Evolutionary conservation across 2,888 invertebrate genomes (phyloP).

Genomic region (Harpagoxenus sublaevis): DNA sequence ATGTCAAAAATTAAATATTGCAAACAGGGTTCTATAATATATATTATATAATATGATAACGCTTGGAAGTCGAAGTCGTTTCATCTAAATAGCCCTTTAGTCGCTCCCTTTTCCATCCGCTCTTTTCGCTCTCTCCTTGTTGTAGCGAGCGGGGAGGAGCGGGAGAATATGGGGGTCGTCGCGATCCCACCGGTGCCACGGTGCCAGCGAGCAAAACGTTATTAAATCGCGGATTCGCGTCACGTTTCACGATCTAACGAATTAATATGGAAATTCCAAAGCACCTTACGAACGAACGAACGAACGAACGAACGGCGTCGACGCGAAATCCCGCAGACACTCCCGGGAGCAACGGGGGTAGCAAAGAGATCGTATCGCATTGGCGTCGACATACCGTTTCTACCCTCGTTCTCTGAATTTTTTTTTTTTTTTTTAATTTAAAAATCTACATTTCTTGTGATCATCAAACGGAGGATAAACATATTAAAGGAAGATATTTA

Average conservation of each 20-base stretch:
- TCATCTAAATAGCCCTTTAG: constrained; percentile 31
- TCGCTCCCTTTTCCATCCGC: constrained; percentile 10
- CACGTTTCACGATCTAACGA: constrained; percentile 81
- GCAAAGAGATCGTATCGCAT: constrained; percentile 64
- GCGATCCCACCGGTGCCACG: constrained; percentile 30
- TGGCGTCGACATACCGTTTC: constrained; percentile 69
- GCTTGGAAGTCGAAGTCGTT: constrained; percentile 28
- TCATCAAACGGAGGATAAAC: background rate
- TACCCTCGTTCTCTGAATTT: background rate
- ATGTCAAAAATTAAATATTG: constrained; percentile 17
- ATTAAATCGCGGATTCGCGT: constrained; percentile 79
- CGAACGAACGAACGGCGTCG: constrained; percentile 69
- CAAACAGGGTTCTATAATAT: background rate
- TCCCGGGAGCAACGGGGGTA: constrained; percentile 60
- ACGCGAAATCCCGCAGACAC: constrained; percentile 75
- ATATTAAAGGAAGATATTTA: background rate
- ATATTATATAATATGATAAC: background rate
- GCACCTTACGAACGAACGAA: constrained; percentile 77
- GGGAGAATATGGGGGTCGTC: constrained; percentile 51
- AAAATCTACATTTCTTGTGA: background rate
- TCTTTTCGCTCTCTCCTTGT: background rate
- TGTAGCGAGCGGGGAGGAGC: background rate
- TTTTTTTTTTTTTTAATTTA: background rate
- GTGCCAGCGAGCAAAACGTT: constrained; percentile 74
- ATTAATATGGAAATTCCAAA: constrained; percentile 83